Conservation (phyloP, 2,113 vertebrate species). For the Myrmecophaga tridactyla region DNA sequence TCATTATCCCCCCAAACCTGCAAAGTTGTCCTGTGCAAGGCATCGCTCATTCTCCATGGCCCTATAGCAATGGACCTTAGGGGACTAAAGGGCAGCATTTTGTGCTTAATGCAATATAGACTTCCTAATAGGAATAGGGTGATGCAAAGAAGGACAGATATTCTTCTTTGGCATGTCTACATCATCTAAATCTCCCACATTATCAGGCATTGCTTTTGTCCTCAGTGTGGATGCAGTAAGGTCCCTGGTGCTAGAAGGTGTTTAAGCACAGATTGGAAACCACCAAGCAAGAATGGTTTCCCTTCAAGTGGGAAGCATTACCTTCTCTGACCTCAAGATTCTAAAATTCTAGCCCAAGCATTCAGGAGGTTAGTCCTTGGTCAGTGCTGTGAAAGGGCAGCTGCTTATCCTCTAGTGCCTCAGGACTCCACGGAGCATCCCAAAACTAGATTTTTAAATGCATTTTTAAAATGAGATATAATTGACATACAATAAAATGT, state of each 20-base stretch:
- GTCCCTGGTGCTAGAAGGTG: not conserved
- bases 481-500: not conserved
- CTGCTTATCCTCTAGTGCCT: too few relatives aligned
- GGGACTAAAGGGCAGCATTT: not conserved
- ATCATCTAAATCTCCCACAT: not conserved
- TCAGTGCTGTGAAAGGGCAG: not conserved
- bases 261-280: not conserved
- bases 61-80: not conserved
- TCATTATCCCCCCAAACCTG: not conserved
- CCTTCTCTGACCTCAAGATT: not conserved
- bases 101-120: not conserved
- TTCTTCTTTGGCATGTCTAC: not conserved
- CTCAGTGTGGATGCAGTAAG: too few relatives aligned
- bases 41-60: not conserved
- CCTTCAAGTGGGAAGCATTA: not conserved
- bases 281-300: not conserved
- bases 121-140: not conserved
- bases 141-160: not conserved
- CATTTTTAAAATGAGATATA: not conserved
- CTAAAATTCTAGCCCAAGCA: not conserved
- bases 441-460: not conserved
- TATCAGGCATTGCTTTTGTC: too few relatives aligned
- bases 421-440: not conserved
- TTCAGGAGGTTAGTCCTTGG: not conserved
- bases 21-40: not conserved